phyloP scores from a whole-genome alignment of 2,797 vertebrate species.

The Chloroceryle inda region DNA sequence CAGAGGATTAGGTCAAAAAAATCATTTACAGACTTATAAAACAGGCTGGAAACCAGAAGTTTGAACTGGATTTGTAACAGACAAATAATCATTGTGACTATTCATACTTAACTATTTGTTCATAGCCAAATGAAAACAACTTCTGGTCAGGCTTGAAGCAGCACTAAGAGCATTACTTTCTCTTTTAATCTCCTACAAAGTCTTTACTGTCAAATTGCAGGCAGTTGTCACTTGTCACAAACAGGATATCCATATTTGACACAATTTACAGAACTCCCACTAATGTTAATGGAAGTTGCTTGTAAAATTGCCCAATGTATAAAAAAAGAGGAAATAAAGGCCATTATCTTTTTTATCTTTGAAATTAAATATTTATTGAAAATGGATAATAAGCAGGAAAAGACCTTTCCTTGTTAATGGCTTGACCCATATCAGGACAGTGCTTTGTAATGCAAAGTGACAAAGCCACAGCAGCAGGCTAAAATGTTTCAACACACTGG shows the following conservation, averaged over 20 bases:
- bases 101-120: neutral
- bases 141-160: neutral
- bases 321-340: neutral
- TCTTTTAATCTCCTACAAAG: neutral
- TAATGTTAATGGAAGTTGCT: neutral
- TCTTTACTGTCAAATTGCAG: neutral
- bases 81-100: neutral
- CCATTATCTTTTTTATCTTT: neutral
- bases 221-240: neutral
- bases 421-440: neutral
- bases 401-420: neutral
- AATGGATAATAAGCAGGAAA: neutral
- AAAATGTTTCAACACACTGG: neutral
- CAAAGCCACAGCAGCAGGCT: neutral
- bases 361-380: neutral
- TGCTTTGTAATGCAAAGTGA: neutral
- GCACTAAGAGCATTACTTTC: neutral
- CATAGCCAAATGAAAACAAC: neutral
- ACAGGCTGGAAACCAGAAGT: neutral
- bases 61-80: constrained; percentile 2
- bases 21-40: neutral
- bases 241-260: neutral
- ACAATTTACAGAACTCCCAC: neutral
- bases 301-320: neutral
- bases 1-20: neutral